These are phyloP conservation scores for Zoanthus solanderi DNA, from an alignment of 92 coral and sea anemone species.

Conservation along the genomic window DNA sequence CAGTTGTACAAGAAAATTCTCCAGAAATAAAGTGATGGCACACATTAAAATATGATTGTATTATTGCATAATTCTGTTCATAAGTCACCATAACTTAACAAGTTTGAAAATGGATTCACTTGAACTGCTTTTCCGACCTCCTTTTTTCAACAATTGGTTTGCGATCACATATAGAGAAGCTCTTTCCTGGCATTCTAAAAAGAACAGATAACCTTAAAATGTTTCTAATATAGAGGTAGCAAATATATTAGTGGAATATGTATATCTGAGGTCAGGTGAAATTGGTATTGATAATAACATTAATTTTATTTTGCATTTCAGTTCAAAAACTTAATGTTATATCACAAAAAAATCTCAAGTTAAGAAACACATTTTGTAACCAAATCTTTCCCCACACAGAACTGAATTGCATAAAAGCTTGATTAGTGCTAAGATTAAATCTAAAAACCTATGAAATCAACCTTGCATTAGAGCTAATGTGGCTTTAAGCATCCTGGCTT, in stretches of 20 bases:
- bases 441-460: neutral
- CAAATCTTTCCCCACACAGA: neutral
- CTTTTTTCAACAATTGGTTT: slow-evolving; percentile 36
- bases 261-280: no score
- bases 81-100: slow-evolving; percentile 27
- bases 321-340: no score
- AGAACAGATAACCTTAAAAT: slow-evolving; percentile 9
- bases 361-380: neutral
- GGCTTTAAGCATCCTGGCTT: neutral
- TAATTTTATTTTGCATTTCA: no score
- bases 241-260: slow-evolving; percentile 25
- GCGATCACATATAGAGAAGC: slow-evolving; percentile 13
- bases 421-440: neutral
- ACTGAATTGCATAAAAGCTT: neutral
- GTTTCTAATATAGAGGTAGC: neutral
- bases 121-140: slow-evolving; percentile 41
- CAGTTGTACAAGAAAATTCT: neutral
- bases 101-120: slow-evolving; percentile 30
- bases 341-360: neutral
- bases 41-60: neutral
- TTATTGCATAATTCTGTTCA: neutral
- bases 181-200: slow-evolving; percentile 52
- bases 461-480: neutral
- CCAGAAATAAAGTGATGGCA: neutral
- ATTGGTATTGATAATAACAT: no score